Base-by-base conservation (phyloP, 2,797 vertebrate species). In the Luscinia luscinia region DNA sequence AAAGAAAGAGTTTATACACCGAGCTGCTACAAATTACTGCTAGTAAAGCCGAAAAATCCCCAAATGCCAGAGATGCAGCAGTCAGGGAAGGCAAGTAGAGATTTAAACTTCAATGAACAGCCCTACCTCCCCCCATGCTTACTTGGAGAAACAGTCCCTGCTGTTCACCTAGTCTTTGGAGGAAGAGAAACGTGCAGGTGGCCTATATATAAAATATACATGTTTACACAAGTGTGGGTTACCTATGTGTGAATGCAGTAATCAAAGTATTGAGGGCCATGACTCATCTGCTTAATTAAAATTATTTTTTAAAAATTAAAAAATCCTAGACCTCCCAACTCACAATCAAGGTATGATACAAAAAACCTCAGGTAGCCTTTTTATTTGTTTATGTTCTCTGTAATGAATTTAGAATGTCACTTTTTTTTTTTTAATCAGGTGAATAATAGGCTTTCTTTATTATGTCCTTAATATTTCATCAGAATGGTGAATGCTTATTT, bases 1-100 rank as follows among this genome's bases (percentile, higher is more conserved):
- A 96, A 91, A 92, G 91, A 92, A 94, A 89, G n/a, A 89, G 23
- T 68, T 92, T 88, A 81, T 54, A 89, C 52, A 90, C 34, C 49
- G 40, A 94, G 70, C 40, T 87, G 66, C 59, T 77, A 74, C 76
- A 87, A 96, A 90, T 93, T 91, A 82, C 34, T 82, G 38, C 24
- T 84, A 69, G 70, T 67, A 75, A 85, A 94, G 27, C 38, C 77
- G 78, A 89, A 73, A 90, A 90, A 90, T 87, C 61, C 59, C 54
- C 12, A 54, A 76, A 87, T 1, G 12, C 46, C 91, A 74, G 41
- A 84, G 26, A 66, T 45, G 26, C 41, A 87, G 90, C 62, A 86
- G 57, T 61, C 73, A 67, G 32, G 40, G 73, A 76, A 74, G 40
- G 16, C 52, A 94, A 80, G 85, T 4, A 79, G 52, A 88, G 67